Conservation (phyloP, 1,140 invertebrate genomes). For the Vollenhovia emeryi region DNA sequence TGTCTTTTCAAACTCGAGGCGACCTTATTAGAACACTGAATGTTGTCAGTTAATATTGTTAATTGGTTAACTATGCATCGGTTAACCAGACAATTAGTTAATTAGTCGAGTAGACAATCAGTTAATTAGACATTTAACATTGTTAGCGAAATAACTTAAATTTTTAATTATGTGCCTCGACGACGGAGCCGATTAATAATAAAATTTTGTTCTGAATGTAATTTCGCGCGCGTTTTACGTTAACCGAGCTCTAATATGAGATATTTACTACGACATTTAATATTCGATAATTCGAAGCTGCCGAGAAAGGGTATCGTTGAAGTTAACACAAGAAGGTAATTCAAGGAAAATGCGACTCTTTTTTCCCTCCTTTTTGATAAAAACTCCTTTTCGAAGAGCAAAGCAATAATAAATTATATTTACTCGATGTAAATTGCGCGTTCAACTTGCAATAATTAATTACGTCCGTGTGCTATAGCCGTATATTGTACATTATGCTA, state of each 20-base stretch:
- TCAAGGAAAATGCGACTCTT: not conserved
- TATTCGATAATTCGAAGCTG: not conserved
- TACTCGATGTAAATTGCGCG: not conserved
- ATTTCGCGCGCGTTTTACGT: not conserved
- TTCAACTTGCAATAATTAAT: not conserved
- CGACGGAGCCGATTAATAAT: not conserved
- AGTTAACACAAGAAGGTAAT: not conserved
- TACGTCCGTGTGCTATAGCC: not conserved
- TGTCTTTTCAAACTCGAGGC: not conserved
- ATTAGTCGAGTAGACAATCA: no score
- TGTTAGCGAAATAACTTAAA: not conserved
- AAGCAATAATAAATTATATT: conserved; percentile 1
- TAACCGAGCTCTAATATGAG: not conserved
- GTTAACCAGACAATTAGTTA: no score
- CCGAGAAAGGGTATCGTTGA: not conserved
- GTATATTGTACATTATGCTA: conserved; percentile 9
- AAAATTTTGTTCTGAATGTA: conserved; percentile 3
- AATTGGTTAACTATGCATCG: no score
- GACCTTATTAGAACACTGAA: no score
- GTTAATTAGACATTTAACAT: conserved; percentile 18
- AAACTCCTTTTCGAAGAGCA: not conserved
- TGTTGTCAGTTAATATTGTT: no score
- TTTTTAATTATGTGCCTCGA: not conserved
- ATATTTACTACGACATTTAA: not conserved
- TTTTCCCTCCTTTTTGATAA: not conserved